A percentile compares a stretch with the other conserved stretches of the same genome.
Evolutionary conservation across 2,797 vertebrate genomes (phyloP).

Genomic region (Tamandua tetradactyla): DNA sequence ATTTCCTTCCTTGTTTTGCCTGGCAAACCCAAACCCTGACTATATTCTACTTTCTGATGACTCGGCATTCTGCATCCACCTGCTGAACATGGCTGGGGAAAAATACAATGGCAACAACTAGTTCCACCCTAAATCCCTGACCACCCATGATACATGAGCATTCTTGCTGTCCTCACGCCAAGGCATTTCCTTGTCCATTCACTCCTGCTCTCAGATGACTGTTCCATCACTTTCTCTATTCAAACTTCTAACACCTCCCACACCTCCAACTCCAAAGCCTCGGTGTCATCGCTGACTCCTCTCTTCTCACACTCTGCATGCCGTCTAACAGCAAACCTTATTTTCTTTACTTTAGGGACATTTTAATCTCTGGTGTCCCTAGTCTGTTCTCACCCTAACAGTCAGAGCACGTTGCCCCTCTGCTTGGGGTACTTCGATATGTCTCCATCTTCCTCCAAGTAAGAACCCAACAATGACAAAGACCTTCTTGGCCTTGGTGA

Average conservation of each 20-base stretch:
- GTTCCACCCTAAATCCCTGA: neutral
- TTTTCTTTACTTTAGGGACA: too few species aligned
- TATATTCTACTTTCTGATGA: neutral
- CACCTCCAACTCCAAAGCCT: neutral
- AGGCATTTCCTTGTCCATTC: too few species aligned
- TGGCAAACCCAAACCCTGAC: neutral
- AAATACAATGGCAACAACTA: accelerated
- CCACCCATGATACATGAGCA: neutral
- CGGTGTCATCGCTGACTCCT: accelerated
- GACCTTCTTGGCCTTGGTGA: neutral
- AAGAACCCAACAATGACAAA: neutral
- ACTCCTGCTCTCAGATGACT: neutral
- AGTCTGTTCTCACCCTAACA: too few species aligned
- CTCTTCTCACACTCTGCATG: neutral
- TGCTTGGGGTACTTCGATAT: too few species aligned
- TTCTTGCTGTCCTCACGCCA: too few species aligned
- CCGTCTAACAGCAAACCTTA: neutral
- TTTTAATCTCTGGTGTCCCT: neutral
- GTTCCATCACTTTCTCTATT: too few species aligned
- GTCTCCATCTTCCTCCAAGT: neutral
- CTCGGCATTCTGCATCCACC: neutral
- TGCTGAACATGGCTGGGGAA: too few species aligned
- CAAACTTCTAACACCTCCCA: too few species aligned
- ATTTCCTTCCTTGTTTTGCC: neutral
- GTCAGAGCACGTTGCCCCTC: too few species aligned